phyloP scores from a whole-genome alignment of 2,797 vertebrate species.

The Syncerus caffer region DNA sequence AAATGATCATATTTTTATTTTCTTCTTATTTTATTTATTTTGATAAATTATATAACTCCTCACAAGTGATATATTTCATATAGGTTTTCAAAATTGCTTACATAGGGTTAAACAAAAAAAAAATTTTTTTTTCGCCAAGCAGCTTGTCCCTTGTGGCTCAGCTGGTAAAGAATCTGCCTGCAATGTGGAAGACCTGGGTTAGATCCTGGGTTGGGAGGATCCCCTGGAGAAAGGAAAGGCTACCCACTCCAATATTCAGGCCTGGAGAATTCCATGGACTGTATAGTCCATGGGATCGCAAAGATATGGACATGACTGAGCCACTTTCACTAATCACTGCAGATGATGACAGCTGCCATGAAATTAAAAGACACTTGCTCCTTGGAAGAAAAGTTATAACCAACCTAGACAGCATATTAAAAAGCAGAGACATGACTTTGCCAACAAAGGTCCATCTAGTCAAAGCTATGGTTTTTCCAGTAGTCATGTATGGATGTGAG shows the following conservation, averaged over 20 bases:
- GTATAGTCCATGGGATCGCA: background rate
- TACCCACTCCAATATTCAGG: background rate
- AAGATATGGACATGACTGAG: background rate
- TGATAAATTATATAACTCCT: slow-evolving; percentile 15
- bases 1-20: background rate
- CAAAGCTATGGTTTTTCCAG: background rate
- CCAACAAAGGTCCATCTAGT: background rate
- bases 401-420: background rate
- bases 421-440: background rate
- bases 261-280: background rate
- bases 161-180: background rate
- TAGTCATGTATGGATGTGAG: background rate
- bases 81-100: background rate
- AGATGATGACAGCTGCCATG: background rate
- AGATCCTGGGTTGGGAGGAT: background rate
- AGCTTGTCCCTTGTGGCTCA: background rate
- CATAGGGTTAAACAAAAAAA: background rate
- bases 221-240: background rate
- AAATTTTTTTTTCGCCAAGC: background rate
- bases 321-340: background rate
- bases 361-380: background rate
- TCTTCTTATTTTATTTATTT: background rate
- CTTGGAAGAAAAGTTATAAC: background rate
- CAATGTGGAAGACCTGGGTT: background rate
- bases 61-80: background rate